Evolutionary conservation across 2,797 vertebrate genomes (phyloP), one percentile per base, ranked within the genome.

Genomic region (Phoxinus dragarum): DNA sequence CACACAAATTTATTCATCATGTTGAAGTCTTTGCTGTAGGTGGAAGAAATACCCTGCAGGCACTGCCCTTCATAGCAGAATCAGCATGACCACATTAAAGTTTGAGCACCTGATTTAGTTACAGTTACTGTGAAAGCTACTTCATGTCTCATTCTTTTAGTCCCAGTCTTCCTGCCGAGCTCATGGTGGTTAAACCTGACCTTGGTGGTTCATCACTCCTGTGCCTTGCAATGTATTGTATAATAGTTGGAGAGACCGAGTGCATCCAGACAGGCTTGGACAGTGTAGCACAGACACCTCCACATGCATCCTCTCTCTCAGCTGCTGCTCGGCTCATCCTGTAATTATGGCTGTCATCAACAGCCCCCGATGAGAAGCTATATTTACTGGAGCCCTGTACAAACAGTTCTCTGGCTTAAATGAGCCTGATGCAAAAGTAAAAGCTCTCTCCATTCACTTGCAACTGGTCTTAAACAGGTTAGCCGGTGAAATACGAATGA

Each of bases 301-400:
- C 88, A 90, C 86, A 49, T 36, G 86, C 82, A 68, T 88, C 78
- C 87, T 77, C 81, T 89, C 89, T 91, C 92, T 95, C 93, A 94
- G 94, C 93, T 94, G 93, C 93, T 91, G 88, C 89, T 86, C 81
- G 87, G 86, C 92, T 91, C 91, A 92, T 92, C 90, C 91, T 94
- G 93, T 96, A 95, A 96, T 96, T 95, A 94, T 86, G 88, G 83
- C 93, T 92, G 93, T 94, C 94, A 95, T 95, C 94, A 92, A 89
- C 91, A 93, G 92, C 93, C 92, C 90, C 92, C 88, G 88, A 92
- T 91, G 86, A 92, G 91, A 85, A n/a, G 93, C 94, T 95, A 94
- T 94, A 94, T 95, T 94, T 96, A 95, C 91, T 59, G 76, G 47
- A 67, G 83, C 75, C 47, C 34, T 54, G n/a, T 36, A 73, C 86